Conservation (phyloP, 2,113 vertebrate species). For the Solenodon paradoxus region DNA sequence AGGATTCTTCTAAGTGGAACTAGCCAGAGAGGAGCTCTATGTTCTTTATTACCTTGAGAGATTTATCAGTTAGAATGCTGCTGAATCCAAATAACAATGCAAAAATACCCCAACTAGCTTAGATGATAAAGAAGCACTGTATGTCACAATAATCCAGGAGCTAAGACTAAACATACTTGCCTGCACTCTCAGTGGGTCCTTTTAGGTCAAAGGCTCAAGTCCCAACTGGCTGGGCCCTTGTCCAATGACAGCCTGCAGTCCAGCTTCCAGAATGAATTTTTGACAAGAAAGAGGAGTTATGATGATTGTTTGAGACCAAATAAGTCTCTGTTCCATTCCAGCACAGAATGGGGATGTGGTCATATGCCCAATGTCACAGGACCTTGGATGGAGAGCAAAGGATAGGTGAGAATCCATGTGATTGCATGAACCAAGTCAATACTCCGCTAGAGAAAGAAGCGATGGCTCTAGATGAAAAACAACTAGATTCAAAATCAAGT, state of each 20-base stretch:
- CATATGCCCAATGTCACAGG: no score
- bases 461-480: not conserved
- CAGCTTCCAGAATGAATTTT: not conserved
- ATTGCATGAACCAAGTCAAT: not conserved
- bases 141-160: not conserved
- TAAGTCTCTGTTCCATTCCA: not conserved
- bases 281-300: not conserved
- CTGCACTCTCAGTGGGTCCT: not conserved
- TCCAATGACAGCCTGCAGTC: not conserved
- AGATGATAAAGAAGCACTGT: not conserved
- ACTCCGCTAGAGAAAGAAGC: not conserved
- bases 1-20: not conserved
- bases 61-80: not conserved
- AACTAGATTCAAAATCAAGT: not conserved
- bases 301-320: not conserved
- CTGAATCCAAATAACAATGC: not conserved
- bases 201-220: not conserved
- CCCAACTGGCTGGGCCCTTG: not conserved
- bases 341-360: not conserved
- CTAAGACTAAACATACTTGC: not conserved
- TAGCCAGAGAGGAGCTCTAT: not conserved
- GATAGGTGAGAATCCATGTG: no score
- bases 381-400: not conserved
- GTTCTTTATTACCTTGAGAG: not conserved
- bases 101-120: not conserved